Evolutionary conservation across 2,888 invertebrate genomes (phyloP).

Genomic region (Cryptops parisi): DNA sequence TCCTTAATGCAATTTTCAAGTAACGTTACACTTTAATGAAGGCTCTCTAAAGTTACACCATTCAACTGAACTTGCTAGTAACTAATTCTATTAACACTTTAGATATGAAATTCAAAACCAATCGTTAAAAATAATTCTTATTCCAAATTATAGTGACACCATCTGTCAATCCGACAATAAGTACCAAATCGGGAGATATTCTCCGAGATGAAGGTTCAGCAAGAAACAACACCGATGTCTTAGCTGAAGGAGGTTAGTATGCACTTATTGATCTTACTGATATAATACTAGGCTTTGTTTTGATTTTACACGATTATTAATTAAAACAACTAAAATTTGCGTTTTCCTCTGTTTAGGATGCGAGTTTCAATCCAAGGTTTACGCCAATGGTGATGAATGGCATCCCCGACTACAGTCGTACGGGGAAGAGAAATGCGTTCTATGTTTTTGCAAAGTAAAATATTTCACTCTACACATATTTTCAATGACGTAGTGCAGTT

Average conservation of each 20-base stretch:
- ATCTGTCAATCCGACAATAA: not conserved
- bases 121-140: too few species aligned
- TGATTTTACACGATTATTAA: not conserved
- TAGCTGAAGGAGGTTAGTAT: conserved; percentile 22
- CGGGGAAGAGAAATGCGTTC: conserved; percentile 76
- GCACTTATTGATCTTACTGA: not conserved
- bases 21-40: too few species aligned
- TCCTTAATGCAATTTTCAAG: too few species aligned
- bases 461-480: not conserved
- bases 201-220: conserved; percentile 14
- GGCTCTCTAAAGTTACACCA: not conserved
- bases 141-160: not conserved
- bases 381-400: conserved; percentile 63
- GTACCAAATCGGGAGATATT: not conserved
- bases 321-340: not conserved
- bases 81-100: not conserved
- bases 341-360: conserved; percentile 47
- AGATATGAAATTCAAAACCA: too few species aligned
- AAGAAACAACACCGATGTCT: conserved; percentile 19
- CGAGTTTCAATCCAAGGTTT: conserved; percentile 44
- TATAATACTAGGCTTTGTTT: too few species aligned
- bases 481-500: not conserved
- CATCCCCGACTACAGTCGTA: conserved; percentile 76
- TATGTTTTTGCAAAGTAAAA: conserved; percentile 76
- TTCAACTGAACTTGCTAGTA: not conserved